A percentile compares a stretch with the other conserved stretches of the same genome.
These are phyloP conservation scores for Anolis apletophallus DNA, from an alignment of 2,797 vertebrate genomes.

Conservation along the genomic window DNA sequence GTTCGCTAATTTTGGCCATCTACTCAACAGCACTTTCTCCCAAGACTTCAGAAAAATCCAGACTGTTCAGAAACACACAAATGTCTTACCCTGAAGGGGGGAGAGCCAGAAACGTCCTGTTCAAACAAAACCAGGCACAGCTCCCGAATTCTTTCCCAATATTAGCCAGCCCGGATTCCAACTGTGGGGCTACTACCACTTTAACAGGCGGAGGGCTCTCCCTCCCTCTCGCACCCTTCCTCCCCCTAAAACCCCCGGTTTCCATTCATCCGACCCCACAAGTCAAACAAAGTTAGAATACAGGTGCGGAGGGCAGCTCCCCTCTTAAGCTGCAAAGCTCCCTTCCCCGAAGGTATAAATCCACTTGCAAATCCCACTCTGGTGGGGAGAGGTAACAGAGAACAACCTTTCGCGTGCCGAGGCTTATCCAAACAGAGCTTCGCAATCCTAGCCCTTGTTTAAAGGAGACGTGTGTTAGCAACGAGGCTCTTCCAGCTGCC, in stretches of 20 bases:
- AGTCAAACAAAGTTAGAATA: constrained; percentile 33
- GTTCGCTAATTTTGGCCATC: neutral
- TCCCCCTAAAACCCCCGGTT: neutral
- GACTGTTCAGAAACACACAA: neutral
- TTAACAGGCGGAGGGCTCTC: neutral
- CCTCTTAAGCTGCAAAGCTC: constrained; percentile 56
- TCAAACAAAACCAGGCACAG: neutral
- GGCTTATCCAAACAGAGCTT: constrained; percentile 64
- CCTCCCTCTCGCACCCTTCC: neutral
- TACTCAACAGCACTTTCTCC: constrained; percentile 32
- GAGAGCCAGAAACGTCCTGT: neutral
- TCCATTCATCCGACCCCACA: neutral
- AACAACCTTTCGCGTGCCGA: constrained; percentile 58
- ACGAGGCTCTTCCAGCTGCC: neutral
- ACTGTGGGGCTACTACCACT: neutral
- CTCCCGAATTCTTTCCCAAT: neutral
- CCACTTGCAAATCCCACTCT: constrained; percentile 49
- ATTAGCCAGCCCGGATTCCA: constrained; percentile 12
- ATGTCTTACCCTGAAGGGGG: constrained; percentile 31
- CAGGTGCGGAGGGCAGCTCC: constrained; percentile 62
- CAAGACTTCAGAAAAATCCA: constrained; percentile 3
- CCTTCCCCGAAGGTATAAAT: constrained; percentile 28
- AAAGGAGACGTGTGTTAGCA: constrained; percentile 46
- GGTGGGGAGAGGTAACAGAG: constrained; percentile 47
- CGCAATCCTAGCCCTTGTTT: constrained; percentile 57